These are phyloP conservation scores for Cygnus buccinator DNA, from an alignment of 2,113 vertebrate genomes.

Conservation along the genomic window DNA sequence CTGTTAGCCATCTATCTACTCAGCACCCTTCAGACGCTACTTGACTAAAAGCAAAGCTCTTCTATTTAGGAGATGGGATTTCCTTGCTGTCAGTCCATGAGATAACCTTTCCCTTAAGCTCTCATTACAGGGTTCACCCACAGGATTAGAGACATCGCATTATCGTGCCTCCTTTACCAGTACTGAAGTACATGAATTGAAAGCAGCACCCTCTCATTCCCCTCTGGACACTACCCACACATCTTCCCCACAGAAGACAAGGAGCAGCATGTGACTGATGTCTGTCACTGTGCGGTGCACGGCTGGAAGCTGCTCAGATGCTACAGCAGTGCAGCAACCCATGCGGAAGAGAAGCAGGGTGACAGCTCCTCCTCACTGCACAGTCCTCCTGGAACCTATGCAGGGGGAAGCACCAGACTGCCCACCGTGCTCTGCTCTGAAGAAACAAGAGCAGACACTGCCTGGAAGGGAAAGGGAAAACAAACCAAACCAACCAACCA, in stretches of 20 bases:
- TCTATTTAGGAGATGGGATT: rapidly evolving
- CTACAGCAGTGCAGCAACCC: neutral
- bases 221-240: neutral
- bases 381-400: neutral
- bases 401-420: neutral
- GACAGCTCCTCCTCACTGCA: neutral
- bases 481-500: neutral
- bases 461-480: rapidly evolving
- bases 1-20: neutral
- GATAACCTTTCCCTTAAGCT: neutral
- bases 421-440: neutral
- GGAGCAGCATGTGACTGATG: neutral
- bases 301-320: neutral
- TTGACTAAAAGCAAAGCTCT: neutral
- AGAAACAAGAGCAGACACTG: neutral
- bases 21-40: neutral
- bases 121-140: neutral
- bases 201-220: neutral
- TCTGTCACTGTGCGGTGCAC: neutral
- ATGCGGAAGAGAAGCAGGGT: neutral
- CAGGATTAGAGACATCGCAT: neutral
- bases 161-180: neutral
- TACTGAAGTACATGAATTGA: neutral
- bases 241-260: neutral
- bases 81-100: neutral